phyloP scores from a whole-genome alignment of 35 echinoderm and acorn worm species.

The Hemicentrotus pulcherrimus region DNA sequence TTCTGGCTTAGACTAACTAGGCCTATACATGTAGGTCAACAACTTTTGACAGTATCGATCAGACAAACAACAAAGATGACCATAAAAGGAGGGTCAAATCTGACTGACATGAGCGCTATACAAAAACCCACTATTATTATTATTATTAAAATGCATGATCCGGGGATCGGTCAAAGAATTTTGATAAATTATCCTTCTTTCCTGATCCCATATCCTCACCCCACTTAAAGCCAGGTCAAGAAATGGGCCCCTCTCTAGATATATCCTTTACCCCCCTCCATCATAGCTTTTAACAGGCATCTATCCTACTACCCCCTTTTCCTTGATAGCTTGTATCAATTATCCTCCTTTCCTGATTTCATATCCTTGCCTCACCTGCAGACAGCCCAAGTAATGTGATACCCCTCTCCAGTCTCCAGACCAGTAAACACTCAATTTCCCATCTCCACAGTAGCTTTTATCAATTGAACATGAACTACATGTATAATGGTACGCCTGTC shows the following conservation, averaged over 20 bases:
- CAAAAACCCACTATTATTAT: too few relatives aligned
- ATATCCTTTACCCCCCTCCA: neutral
- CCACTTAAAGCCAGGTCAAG: neutral
- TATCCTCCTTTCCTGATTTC: conserved; percentile 16
- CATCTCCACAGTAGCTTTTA: neutral
- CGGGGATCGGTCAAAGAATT: neutral
- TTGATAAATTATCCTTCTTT: neutral
- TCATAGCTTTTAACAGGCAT: neutral
- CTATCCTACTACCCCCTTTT: neutral
- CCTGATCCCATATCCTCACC: conserved; percentile 9
- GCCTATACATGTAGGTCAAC: neutral
- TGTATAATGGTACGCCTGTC: too few relatives aligned
- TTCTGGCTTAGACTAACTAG: neutral
- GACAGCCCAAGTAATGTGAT: neutral
- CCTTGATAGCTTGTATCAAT: conserved; percentile 1
- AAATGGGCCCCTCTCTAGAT: neutral
- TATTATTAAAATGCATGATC: neutral
- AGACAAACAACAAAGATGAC: neutral
- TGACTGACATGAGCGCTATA: too few relatives aligned
- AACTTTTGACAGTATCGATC: neutral
- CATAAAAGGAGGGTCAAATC: too few relatives aligned
- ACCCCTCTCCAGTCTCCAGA: neutral
- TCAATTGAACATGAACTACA: neutral
- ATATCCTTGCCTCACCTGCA: neutral
- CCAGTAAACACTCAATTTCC: neutral